Conservation (phyloP, 2,797 vertebrate species). For the Coilia nasus region DNA sequence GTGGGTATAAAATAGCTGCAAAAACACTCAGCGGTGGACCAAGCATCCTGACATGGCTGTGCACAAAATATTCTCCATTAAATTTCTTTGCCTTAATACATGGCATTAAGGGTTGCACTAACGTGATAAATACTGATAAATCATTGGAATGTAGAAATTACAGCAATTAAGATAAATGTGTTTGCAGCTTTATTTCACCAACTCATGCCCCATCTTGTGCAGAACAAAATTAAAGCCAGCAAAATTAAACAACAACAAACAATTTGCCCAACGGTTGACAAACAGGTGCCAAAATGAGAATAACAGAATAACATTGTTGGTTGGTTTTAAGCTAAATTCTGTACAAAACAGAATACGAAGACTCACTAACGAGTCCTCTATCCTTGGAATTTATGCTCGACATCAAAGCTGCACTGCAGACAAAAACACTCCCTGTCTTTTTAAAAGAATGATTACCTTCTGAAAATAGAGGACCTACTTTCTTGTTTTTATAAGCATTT, state of each 20-base stretch:
- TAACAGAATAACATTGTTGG: background rate
- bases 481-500: conserved; percentile 28
- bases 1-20: background rate
- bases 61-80: background rate
- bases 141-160: background rate
- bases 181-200: background rate
- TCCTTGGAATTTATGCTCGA: background rate
- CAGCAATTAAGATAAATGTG: background rate
- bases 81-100: background rate
- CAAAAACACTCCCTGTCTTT: conserved; percentile 26
- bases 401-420: conserved; percentile 23
- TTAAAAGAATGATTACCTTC: conserved; percentile 45
- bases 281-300: no score
- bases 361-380: background rate
- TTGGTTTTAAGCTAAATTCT: background rate
- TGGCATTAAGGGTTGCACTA: background rate
- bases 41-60: background rate
- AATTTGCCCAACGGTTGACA: background rate
- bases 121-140: background rate
- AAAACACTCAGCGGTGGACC: background rate
- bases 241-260: background rate
- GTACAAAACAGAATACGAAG: background rate
- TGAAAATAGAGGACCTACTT: conserved; percentile 46
- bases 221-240: background rate
- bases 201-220: background rate